Evolutionary conservation across 2,797 vertebrate genomes (phyloP), one percentile per base, ranked within the genome.

Genomic region (Clarias laeviceps): DNA sequence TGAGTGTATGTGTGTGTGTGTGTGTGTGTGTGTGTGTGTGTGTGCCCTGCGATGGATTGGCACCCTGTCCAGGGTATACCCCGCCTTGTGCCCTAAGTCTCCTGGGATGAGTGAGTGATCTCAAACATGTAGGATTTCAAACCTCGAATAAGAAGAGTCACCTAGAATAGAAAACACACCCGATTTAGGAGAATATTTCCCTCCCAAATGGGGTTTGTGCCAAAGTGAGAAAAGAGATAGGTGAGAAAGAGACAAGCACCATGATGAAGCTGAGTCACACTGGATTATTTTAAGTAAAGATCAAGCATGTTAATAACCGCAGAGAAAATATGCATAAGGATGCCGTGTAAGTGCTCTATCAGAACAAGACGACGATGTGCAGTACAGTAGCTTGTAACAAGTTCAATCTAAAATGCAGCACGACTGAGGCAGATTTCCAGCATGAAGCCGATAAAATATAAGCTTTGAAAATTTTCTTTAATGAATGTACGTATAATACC

Each of bases 281-380:
- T 18, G 37, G 59, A 66, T 66, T 66, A 66, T 50, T 80, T 65
- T 65, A 50, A 17, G 59, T 40, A 80, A n/a, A 27, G 78, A 64
- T 45, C 59, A 65, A 9, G 61, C 5, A 80, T 45, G 15, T 20
- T 64, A 27, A 80, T 64, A 62, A 80, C 3, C 9, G 20, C 37
- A 20, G 11, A 20, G 59, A 3, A 61, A 80, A 80, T 50, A 27
- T 45, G 8, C 15, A 18, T 27, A 12, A 62, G n/a, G 32, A 80
- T 45, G 24, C 34, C 12, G 34, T 64, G 32, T 59, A 27, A 12
- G 56, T 24, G 2, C 18, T 24, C 5, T 3, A 14, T 20, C 22
- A 20, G 34, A 64, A 27, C 14, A 1, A 18, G 15, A 11, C 40
- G 29, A 37, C 24, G 9, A 72, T 17, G 14, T 27, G 18, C n/a